A percentile compares a stretch with the other conserved stretches of the same genome.
Evolutionary conservation across 2,113 vertebrate species (phyloP).

Genomic region (Oenanthe melanoleuca): DNA sequence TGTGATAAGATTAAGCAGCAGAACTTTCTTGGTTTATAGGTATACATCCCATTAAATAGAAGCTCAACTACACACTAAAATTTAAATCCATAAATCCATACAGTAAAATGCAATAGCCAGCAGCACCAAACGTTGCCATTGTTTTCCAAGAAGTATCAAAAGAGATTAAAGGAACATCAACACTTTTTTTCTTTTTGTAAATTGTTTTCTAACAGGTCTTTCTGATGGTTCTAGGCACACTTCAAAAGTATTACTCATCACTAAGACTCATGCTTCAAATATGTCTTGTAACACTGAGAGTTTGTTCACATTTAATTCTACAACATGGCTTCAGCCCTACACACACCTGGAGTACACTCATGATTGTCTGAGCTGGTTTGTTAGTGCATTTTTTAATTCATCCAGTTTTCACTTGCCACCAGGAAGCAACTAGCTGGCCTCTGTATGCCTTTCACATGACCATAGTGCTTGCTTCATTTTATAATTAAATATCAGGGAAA

Average conservation of each 20-base stretch:
- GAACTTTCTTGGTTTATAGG: slow-evolving; percentile 32
- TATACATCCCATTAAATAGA: slow-evolving; percentile 2
- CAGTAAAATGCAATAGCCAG: slow-evolving; percentile 25
- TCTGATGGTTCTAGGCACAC: neutral
- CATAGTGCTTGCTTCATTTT: neutral
- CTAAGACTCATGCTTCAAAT: neutral
- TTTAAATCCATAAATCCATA: slow-evolving; percentile 35
- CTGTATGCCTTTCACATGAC: neutral
- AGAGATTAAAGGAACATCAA: neutral
- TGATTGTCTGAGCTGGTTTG: neutral
- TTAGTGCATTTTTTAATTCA: neutral
- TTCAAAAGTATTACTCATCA: neutral
- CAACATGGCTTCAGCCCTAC: neutral
- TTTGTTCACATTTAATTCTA: neutral
- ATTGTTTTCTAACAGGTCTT: neutral
- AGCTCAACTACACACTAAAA: slow-evolving; percentile 31
- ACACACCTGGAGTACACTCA: neutral
- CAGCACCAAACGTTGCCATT: neutral
- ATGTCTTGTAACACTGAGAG: neutral
- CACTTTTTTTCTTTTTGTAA: neutral
- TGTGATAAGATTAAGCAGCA: slow-evolving; percentile 14
- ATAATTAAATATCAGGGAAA: neutral
- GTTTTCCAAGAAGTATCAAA: neutral
- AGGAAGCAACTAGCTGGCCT: neutral
- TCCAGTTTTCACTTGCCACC: neutral